phyloP scores from a whole-genome alignment of 2,797 vertebrate genomes.

The Alosa sapidissima region DNA sequence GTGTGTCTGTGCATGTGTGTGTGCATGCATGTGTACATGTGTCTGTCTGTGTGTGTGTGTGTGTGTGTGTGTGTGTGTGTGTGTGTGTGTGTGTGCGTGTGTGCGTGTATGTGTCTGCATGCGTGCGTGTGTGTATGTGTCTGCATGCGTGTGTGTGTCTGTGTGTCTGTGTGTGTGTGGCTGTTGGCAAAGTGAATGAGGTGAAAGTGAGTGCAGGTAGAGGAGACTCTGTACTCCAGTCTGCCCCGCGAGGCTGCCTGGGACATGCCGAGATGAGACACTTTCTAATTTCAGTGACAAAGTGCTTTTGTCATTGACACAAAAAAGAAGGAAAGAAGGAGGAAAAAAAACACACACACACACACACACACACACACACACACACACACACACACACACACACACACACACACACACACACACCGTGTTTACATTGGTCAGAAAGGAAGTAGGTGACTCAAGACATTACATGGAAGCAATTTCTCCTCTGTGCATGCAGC shows the following conservation, averaged over 20 bases:
- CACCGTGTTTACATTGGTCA: background rate
- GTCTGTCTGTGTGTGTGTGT: conserved; percentile 13
- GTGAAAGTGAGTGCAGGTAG: conserved; percentile 17
- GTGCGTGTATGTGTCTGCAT: background rate
- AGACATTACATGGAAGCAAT: background rate
- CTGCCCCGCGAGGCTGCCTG: background rate
- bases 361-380: no score
- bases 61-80: background rate
- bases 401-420: background rate
- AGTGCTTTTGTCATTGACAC: conserved; percentile 25
- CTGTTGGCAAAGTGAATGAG: conserved; percentile 22
- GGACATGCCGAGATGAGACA: conserved; percentile 21
- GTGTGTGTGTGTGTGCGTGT: background rate
- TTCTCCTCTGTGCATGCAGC: background rate
- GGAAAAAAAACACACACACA: no score
- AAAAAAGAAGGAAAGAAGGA: conserved; percentile 13
- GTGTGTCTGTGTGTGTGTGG: conserved; percentile 11
- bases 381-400: background rate
- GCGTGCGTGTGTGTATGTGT: no score
- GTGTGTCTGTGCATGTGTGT: background rate
- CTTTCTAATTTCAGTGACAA: conserved; percentile 25
- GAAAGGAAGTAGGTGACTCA: conserved; percentile 2
- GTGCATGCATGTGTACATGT: no score
- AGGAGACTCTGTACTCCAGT: conserved; percentile 20
- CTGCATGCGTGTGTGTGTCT: no score